Base-by-base conservation (phyloP, 2,113 vertebrate genomes). In the Hiodon alosoides region DNA sequence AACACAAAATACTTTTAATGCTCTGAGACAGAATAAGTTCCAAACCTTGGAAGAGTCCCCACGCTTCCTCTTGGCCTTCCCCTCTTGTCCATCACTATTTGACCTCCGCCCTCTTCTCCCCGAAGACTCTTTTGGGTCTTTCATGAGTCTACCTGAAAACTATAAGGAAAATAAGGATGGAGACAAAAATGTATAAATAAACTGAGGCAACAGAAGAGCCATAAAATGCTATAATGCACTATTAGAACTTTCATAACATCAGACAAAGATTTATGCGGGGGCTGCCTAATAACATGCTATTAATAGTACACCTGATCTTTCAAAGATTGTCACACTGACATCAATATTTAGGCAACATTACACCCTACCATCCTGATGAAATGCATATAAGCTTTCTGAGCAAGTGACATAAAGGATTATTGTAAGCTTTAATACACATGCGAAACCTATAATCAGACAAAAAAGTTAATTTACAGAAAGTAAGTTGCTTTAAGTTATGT, bases 71-170 rank as follows among this genome's bases (percentile, higher is more conserved):
- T 95, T 91, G 88, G 92, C 90, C 91, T 97, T 98, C 86, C 92
- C 93, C 91, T 95, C 95, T 90, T 95, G 93, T 86, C 94, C 93
- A 76, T 98, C 95, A 81, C 95, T 90, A 83, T 96, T 97, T 90
- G 89, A 93, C 89, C 94, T 93, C 84, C 93, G 94, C 51, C 90
- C 91, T 93, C 94, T 95, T 90, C 94, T 94, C 85, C 91, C 92
- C 66, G 90, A 89, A 51, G 90, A 91, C 77, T 94, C 94, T 92
- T 95, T 98, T 85, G 94, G 89, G 79, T 92, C 91, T 85, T 93
- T 94, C 69, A 79, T 83, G 71, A 83, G 79, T 87, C 90, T 88
- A 79, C 80, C 87, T 69, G 90, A 85, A 75, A 90, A 86, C 88
- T 91, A 74, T 47, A 67, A 67, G 61, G 48, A 47, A 3, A 16